Base-by-base conservation (phyloP, 2,888 invertebrate species). In the Caenorhabditis auriculariae region DNA sequence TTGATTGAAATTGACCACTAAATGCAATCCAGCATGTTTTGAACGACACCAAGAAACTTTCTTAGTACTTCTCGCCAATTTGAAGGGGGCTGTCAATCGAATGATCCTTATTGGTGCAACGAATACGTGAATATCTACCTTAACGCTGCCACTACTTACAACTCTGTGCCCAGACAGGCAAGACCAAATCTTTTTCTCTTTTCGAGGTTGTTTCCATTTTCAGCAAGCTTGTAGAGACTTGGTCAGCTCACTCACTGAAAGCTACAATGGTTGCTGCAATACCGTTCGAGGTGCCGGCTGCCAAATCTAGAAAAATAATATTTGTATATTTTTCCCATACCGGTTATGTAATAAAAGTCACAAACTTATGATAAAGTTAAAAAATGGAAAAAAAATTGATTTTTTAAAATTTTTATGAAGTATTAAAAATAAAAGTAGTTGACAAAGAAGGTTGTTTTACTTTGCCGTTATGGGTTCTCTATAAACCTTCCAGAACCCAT, bases 101-200 rank as follows among this genome's bases (percentile, higher is more conserved):
- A 55, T 26, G 70, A 70, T 53, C 70, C 70, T 17, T 70, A 70
- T 47, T 70, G 70, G 70, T 70, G 70, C 48, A 50, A 56, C 29
- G 57, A 66, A 24, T 70, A 70, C 50, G 70, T 70, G 26, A 54
- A 56, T 6, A 49, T 60, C 32, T 66, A 51, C 44, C 29, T 62
- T 50, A 66, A 50, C 38, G 60, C 66, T 23, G 46, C 50, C 26
- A 52, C 49, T 38, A 54, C 54, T 28, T 60, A 60, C 38, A 51
- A 63, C 28, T 49, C 50, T 21, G 38, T 39, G 6, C 53, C 60
- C 0, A 51, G 57, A 35, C 62, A 56, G 45, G 66, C 60, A 38
- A 42, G 17, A 39, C 7, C 17, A 47, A 44, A 9, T 23, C 17
- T 46, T 44, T 27, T 41, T 17, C 9, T 15, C 17, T 7, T 41